Conservation (phyloP, 2,888 invertebrate species). For the Achlya flavicornis region DNA sequence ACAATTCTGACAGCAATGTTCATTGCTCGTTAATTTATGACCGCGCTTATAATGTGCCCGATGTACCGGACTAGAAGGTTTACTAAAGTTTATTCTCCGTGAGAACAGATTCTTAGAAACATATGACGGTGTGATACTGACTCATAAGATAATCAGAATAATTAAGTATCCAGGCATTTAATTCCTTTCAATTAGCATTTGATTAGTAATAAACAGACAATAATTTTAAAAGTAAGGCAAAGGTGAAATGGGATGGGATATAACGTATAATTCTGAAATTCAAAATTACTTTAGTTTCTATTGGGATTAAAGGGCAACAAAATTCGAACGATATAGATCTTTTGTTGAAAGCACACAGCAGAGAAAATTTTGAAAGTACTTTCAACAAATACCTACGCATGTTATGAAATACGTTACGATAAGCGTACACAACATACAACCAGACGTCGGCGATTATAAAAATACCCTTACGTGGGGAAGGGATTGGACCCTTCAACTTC, state of each 20-base stretch:
- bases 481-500: constrained; percentile 40
- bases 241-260: too few relatives aligned
- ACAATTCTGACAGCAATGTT: constrained; percentile 48
- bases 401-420: constrained; percentile 19
- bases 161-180: not conserved
- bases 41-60: constrained; percentile 32
- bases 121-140: constrained; percentile 9
- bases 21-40: constrained; percentile 67
- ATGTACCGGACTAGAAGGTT: constrained; percentile 14
- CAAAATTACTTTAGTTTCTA: too few relatives aligned
- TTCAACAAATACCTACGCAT: not conserved
- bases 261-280: too few relatives aligned
- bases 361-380: not conserved
- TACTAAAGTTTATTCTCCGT: constrained; percentile 7
- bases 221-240: too few relatives aligned
- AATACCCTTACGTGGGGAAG: constrained; percentile 36
- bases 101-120: constrained; percentile 13
- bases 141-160: constrained; percentile 8
- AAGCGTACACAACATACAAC: constrained; percentile 25
- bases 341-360: not conserved
- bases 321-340: not conserved
- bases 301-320: too few relatives aligned
- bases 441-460: constrained; percentile 35
- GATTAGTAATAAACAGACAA: not conserved
- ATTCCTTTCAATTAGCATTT: not conserved